A percentile compares a stretch with the other conserved stretches of the same genome.
Conservation (phyloP, 2,797 vertebrate genomes). For the Crypturellus tataupa region DNA sequence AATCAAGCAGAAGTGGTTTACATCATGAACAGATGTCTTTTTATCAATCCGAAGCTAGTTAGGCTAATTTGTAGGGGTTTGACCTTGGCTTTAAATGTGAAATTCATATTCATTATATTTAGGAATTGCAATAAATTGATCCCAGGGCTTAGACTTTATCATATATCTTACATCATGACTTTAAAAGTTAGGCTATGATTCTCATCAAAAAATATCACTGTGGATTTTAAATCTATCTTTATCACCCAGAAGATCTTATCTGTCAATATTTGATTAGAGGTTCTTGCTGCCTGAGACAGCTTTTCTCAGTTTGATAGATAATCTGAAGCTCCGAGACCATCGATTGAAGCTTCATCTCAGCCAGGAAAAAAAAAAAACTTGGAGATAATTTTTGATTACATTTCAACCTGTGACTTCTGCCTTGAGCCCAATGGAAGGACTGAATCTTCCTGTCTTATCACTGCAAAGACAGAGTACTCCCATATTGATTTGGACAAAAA, state of each 20-base stretch:
- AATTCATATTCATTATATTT: constrained; percentile 18
- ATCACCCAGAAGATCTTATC: constrained; percentile 69
- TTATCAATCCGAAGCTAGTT: neutral
- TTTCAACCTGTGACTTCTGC: constrained; percentile 45
- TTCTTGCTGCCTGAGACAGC: constrained; percentile 52
- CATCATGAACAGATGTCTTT: neutral
- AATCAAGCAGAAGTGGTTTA: neutral
- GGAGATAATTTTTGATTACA: constrained; percentile 63
- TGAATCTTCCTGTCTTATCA: constrained; percentile 51
- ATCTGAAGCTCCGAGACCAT: constrained; percentile 64
- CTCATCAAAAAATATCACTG: constrained; percentile 59
- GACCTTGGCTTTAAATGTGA: constrained; percentile 27
- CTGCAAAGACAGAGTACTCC: constrained; percentile 23
- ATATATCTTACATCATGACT: constrained; percentile 42
- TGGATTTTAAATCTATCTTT: constrained; percentile 76
- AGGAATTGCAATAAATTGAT: constrained; percentile 36
- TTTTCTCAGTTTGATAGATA: constrained; percentile 77
- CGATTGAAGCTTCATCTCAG: constrained; percentile 38
- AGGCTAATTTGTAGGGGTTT: neutral
- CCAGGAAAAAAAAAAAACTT: neutral
- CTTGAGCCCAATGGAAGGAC: neutral
- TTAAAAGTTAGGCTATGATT: constrained; percentile 31
- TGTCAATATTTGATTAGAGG: constrained; percentile 81
- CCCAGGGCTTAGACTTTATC: constrained; percentile 1
- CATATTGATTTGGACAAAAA: constrained; percentile 53